These are phyloP conservation scores for Drosophila tropicalis DNA, from an alignment of 1,140 invertebrate genomes.

Conservation along the genomic window DNA sequence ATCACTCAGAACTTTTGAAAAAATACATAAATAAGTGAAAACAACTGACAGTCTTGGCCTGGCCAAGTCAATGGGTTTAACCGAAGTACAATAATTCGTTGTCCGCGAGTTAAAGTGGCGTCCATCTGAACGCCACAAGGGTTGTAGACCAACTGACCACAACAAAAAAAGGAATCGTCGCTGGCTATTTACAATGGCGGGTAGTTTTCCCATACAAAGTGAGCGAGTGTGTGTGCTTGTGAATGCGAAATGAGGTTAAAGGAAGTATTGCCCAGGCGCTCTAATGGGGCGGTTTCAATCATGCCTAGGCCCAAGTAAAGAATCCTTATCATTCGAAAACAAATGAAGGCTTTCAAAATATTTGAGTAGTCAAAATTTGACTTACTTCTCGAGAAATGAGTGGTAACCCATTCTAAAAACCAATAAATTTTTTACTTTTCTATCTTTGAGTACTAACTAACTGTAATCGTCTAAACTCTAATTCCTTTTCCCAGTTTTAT, in stretches of 20 bases:
- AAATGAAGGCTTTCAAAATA: background rate
- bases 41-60: conserved; percentile 49
- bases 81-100: background rate
- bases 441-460: too few relatives aligned
- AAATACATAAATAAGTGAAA: background rate
- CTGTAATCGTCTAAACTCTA: too few relatives aligned
- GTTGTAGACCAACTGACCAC: conserved; percentile 73
- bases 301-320: conserved; percentile 32
- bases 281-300: conserved; percentile 54
- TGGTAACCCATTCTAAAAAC: background rate
- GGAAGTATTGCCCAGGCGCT: conserved; percentile 64
- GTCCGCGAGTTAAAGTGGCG: conserved; percentile 25
- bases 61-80: conserved; percentile 21
- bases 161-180: conserved; percentile 33
- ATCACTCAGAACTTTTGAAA: conserved; percentile 13
- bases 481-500: too few relatives aligned
- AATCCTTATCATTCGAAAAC: conserved; percentile 3
- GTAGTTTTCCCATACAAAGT: conserved; percentile 50
- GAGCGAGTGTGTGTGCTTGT: conserved; percentile 38
- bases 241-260: conserved; percentile 81
- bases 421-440: too few relatives aligned
- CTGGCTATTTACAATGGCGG: conserved; percentile 45
- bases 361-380: background rate
- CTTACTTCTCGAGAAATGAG: too few relatives aligned
- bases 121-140: conserved; percentile 62